Evolutionary conservation across 2,113 vertebrate genomes (phyloP).

Genomic region (Periophthalmus modestus): DNA sequence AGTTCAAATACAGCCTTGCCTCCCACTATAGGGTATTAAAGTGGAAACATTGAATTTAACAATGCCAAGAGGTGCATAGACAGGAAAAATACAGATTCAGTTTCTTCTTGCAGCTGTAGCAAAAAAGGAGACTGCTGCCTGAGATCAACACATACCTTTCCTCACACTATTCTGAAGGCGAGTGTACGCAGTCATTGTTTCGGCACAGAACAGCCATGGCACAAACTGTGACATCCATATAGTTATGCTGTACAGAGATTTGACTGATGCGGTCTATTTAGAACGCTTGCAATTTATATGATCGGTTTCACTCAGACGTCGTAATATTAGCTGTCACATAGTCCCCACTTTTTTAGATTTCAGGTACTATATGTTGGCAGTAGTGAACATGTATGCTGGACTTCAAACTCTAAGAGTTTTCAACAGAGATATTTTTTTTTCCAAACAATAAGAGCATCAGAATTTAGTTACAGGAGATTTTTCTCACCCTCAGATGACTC

Average conservation of each 20-base stretch:
- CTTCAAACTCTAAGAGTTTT: neutral
- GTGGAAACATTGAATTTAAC: conserved; percentile 57
- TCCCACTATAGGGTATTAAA: conserved; percentile 41
- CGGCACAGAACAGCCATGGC: conserved; percentile 30
- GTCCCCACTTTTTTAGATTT: conserved; percentile 17
- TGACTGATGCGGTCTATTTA: conserved; percentile 33
- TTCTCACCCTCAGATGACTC: conserved; percentile 40
- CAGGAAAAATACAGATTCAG: conserved; percentile 40
- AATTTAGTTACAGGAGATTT: conserved; percentile 42
- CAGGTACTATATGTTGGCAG: conserved; percentile 19
- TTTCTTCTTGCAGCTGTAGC: conserved; percentile 36
- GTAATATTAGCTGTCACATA: conserved; percentile 41
- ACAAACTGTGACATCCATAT: conserved; percentile 42
- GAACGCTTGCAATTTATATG: neutral
- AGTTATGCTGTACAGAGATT: conserved; percentile 31
- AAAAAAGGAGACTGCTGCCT: conserved; percentile 40
- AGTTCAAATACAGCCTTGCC: conserved; percentile 43
- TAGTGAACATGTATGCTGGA: conserved; percentile 21
- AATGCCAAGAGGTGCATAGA: conserved; percentile 31
- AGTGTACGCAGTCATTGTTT: conserved; percentile 23
- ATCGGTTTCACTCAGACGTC: neutral
- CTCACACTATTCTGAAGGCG: conserved; percentile 6
- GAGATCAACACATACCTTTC: conserved; percentile 40
- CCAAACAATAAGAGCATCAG: conserved; percentile 36
- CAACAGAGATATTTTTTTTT: conserved; percentile 17